Base-by-base conservation (phyloP, 2,797 vertebrate species). In the Lagorchestes hirsutus region DNA sequence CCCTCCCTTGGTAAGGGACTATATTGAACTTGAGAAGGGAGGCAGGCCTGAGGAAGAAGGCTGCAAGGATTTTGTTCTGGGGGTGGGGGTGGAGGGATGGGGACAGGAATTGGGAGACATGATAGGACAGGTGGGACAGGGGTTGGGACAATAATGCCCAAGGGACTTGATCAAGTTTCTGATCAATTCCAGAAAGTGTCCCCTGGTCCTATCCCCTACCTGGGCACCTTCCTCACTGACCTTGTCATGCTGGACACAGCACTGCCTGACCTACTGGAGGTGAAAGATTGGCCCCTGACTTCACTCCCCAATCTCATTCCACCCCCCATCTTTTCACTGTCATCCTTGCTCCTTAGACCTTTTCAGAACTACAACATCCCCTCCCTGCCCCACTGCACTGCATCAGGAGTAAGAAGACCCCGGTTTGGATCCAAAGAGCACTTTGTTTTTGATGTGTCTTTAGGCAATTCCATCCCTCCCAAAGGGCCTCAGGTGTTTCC, bases 241-340 rank as follows among this genome's bases (percentile, higher is more conserved):
- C 99, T 99, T 96, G 99, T 99, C 94, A 99, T 99, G 99, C 97
- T 99, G 98, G 99, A 99, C 98, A 99, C 99, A 0, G 99, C 99
- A 22, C 98, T 99, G 93, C 99, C 99, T 0, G 99, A 99, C 98
- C 98, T 97, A 2, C 94, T 99, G 95, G 98, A 99, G 99, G 99
- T 99, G 97, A 98, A 55, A 87, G 54, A 4, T 54, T 96, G 97
- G 92, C 90, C 93, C 95, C 74, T 92, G 56, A 90, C 93, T 56
- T 90, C 93, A 59, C 92, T 31, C 91, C 55, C 54, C 92, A 91
- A 91, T 55, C 93, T 93, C 55, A 92, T 93, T 94, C 56, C 91
- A 67, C 12, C 55, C 58, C 96, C 24, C 34, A 24, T 62, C 13
- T 58, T 92, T 55, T 40, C 22, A 94, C 31, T 40, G 28, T n/a